Percentiles rank a stretch among this genome's conserved stretches.
These are phyloP conservation scores for Nasonia oneida DNA, from an alignment of 2,888 invertebrate genomes.

Conservation along the genomic window DNA sequence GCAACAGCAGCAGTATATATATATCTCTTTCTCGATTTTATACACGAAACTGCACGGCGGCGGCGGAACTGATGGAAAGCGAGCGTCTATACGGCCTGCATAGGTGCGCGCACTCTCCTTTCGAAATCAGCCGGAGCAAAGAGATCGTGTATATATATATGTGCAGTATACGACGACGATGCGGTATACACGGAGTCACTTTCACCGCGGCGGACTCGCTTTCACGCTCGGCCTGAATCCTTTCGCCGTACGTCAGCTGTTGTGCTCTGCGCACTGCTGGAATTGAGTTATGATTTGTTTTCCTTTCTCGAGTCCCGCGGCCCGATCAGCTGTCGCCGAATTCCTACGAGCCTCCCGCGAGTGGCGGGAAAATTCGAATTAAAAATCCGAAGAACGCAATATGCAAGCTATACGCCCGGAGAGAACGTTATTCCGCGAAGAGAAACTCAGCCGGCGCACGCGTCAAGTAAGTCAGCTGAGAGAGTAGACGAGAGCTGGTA, in stretches of 20 bases:
- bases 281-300: background rate
- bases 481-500: background rate
- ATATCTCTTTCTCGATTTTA: background rate
- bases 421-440: background rate
- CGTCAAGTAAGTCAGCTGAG: slow-evolving; percentile 40
- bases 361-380: background rate
- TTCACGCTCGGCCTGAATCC: slow-evolving; percentile 69
- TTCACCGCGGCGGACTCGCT: slow-evolving; percentile 64
- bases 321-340: background rate
- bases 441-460: background rate
- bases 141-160: background rate
- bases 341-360: background rate
- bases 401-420: background rate
- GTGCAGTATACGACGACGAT: background rate
- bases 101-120: slow-evolving; percentile 42
- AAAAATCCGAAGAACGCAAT: background rate
- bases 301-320: background rate
- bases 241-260: slow-evolving; percentile 44
- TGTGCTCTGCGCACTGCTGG: background rate
- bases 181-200: slow-evolving; percentile 27
- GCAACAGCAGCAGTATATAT: background rate
- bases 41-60: background rate
- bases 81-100: background rate
- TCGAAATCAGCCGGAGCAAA: slow-evolving; percentile 49
- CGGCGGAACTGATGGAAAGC: background rate